These are phyloP conservation scores for Stylophora pistillata DNA, from an alignment of 64 coral and sea anemone genomes.

Conservation along the genomic window DNA sequence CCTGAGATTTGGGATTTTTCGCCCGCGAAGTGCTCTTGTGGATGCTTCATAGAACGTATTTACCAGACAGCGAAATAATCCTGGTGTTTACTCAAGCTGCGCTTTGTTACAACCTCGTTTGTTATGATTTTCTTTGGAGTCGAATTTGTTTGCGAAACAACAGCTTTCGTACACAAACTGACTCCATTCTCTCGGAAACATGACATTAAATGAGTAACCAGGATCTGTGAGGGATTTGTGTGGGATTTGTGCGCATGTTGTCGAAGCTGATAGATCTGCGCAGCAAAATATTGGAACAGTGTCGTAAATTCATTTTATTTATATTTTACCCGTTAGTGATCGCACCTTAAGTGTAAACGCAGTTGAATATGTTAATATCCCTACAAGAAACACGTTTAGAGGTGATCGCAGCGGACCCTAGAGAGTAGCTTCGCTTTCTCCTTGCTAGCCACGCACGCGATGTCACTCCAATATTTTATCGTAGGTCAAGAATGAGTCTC, in stretches of 20 bases:
- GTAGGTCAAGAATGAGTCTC: neutral
- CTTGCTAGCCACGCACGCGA: neutral
- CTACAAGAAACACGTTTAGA: neutral
- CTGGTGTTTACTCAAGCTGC: neutral
- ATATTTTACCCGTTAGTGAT: neutral
- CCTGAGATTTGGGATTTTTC: neutral
- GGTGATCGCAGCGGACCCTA: neutral
- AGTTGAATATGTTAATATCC: neutral
- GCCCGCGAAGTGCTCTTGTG: neutral
- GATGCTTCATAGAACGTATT: constrained; percentile 17
- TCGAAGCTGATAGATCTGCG: neutral
- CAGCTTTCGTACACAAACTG: neutral
- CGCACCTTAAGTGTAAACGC: neutral
- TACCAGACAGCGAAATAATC: constrained; percentile 8
- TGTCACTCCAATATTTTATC: neutral
- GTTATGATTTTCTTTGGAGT: neutral
- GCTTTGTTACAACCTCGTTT: constrained; percentile 10
- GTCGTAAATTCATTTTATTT: neutral
- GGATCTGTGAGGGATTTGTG: neutral
- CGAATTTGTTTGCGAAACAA: constrained; percentile 10
- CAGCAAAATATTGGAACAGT: neutral
- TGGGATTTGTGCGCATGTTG: neutral
- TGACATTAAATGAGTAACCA: neutral
- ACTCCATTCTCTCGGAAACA: neutral
- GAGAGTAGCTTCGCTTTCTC: neutral